Evolutionary conservation across 2,113 vertebrate genomes (phyloP), one percentile per base, ranked within the genome.

Genomic region (Myanophis thanlyinensis): DNA sequence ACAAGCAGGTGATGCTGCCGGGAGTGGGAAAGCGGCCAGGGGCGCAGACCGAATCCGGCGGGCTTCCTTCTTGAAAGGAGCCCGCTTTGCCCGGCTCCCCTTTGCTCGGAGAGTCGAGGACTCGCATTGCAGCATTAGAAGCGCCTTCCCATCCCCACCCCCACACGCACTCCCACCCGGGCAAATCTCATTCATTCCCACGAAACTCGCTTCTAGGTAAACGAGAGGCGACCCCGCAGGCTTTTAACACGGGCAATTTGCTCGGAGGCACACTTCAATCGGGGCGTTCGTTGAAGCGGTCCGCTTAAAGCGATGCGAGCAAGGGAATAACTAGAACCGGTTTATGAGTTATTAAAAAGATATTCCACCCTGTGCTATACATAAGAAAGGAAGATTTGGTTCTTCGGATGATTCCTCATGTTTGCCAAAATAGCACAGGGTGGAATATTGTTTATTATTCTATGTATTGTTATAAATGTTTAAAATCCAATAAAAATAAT

Each of bases 91-190:
- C 49, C 9, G 22, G 6, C 20, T 27, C 22, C 40, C 67, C 6
- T 46, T 59, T 46, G 35, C 46, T 4, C n/a, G 56, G 8, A 48
- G 85, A 86, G 85, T 6, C 46, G 3, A 0, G 4, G 85, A 30
- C 85, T 48, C 85, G 85, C 85, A 48, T 48, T 48, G 85, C 11
- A 48, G n/a, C 22, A n/a, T 80, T 6, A 25, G 13, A n/a, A 8
- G n/a, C 23, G 35, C 48, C 73, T 73, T 1, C 1, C 5, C 5
- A 0, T 6, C 22, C 0, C 53, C 4, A 13, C 1, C 52, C 5
- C 30, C n/a, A n/a, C n/a, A n/a, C n/a, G n/a, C n/a, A n/a, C n/a
- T n/a, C n/a, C n/a, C n/a, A n/a, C n/a, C n/a, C n/a, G 20, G 1
- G 73, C 20, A 80, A 80, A 44, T 44, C 35, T 80, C 73, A 20